Base-by-base conservation (phyloP, 1,140 invertebrate species). In the Apocrypta bakeri region DNA sequence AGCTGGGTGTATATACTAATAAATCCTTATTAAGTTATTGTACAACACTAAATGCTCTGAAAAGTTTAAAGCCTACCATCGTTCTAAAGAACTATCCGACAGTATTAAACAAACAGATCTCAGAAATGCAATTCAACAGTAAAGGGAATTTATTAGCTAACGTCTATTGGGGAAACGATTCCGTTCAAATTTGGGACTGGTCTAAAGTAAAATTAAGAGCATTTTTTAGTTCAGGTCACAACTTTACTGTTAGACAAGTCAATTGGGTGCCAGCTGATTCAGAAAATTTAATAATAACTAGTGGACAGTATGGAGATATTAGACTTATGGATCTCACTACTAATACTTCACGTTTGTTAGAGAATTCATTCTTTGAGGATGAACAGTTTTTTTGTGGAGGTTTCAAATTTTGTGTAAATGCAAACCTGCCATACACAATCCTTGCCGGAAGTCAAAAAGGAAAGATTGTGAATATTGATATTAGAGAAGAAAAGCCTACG, bases 381-480 rank as follows among this genome's bases (percentile, higher is more conserved):
- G 71, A 75, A 40, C 33, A 64, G 17, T 66, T 42, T 40, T 74
- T 74, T 68, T 42, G 61, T n/a, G 56, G 61, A 21, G 61, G 56
- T 4, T 77, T 77, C 31, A 73, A 42, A 12, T 74, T 81, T 69
- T 48, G 72, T 14, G 37, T 68, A 8, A 68, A 76, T 76, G 12
- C 9, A 17, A 81, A 69, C 40, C 69, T 69, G 56, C 79, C 79
- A 0, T 75, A 75, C 9, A 81, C 79, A 66, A 17, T 81, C 64
- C 40, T 81, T 24, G 79, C 71, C 75, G 33, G 79, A 21, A 81
- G 72, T 24, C 33, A 66, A 68, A 77, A 81, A 33, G 71, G 71
- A n/a, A 64, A 75, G 66, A 75, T 81, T 66, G 31, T 81, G 31
- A 81, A 63, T 81, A 73, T 81, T 42, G 79, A 81, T 63, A 66